phyloP scores from a whole-genome alignment of 1,140 invertebrate species.

The Procambarus virginalis region DNA sequence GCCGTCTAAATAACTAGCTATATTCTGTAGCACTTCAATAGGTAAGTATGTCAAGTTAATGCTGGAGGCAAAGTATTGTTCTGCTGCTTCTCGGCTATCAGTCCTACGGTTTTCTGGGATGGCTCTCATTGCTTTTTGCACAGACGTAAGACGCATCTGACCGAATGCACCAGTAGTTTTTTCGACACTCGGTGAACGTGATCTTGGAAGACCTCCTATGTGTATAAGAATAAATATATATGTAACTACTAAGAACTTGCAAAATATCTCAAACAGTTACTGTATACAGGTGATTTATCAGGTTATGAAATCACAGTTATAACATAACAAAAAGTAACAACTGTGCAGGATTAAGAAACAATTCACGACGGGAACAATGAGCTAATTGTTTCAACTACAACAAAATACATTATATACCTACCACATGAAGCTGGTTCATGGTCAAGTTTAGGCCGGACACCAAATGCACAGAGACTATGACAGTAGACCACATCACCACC shows the following conservation, averaged over 20 bases:
- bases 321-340: no score
- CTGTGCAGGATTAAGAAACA: no score
- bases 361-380: no score
- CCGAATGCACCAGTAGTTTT: conserved; percentile 21
- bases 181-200: conserved; percentile 50
- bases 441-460: conserved; percentile 27
- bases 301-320: no score
- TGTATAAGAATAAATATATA: not conserved
- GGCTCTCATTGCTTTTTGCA: conserved; percentile 5
- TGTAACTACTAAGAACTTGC: not conserved
- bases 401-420: not conserved
- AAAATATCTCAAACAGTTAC: not conserved
- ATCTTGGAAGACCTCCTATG: conserved; percentile 34
- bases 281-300: no score
- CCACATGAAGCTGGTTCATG: conserved; percentile 36
- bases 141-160: conserved; percentile 13
- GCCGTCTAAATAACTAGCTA: conserved; percentile 58
- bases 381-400: no score
- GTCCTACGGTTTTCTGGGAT: conserved; percentile 30
- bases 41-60: conserved; percentile 51
- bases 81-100: not conserved
- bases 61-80: conserved; percentile 50
- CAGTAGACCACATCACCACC: conserved; percentile 41
- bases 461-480: conserved; percentile 32
- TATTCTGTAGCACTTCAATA: conserved; percentile 51